Base-by-base conservation (phyloP, 2,888 invertebrate genomes). In the Synergus umbraculus region DNA sequence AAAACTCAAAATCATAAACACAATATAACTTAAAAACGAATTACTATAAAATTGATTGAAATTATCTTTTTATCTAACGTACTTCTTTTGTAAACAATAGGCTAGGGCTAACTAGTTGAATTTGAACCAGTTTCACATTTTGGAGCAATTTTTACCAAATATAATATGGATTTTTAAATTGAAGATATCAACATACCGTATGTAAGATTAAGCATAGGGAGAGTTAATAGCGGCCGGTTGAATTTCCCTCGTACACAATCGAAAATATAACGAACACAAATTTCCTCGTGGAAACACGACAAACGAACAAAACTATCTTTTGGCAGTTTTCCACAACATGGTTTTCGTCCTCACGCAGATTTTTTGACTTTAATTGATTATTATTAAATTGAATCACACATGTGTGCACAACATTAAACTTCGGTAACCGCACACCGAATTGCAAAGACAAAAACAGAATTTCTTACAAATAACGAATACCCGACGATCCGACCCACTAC, bases 401-500 rank as follows among this genome's bases (percentile, higher is more conserved):
- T 76, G 81, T 80, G 73, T 44, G 49, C 58, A 76, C 66, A 49
- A 44, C 46, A 64, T 67, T 67, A 22, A 49, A 67, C 63, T 58
- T 44, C 46, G 64, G 77, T 44, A 41, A 54, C 37, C 54, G 76
- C 54, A 49, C 78, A 77, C 76, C 79, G 64, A 73, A 46, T 41
- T 65, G 67, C 44, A 49, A 37, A 54, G 54, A 54, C 73, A 73
- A 73, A 69, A 73, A 9, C 41, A 41, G 46, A 69, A 46, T 58
- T 64, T 43, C 76, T 18, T 43, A 49, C 63, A 69, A 77, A 69
- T 67, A 82, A 82, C 85, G 85, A 85, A 80, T 84, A 80, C 83
- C 82, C 87, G 85, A 83, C 87, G 22, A 29, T 29, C 22, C 22
- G 22, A 29, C 22, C 86, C 88, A 87, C 85, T 82, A 83, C 88